These are phyloP conservation scores for Thinocorus orbignyianus DNA, from an alignment of 2,113 vertebrate genomes.

Conservation along the genomic window DNA sequence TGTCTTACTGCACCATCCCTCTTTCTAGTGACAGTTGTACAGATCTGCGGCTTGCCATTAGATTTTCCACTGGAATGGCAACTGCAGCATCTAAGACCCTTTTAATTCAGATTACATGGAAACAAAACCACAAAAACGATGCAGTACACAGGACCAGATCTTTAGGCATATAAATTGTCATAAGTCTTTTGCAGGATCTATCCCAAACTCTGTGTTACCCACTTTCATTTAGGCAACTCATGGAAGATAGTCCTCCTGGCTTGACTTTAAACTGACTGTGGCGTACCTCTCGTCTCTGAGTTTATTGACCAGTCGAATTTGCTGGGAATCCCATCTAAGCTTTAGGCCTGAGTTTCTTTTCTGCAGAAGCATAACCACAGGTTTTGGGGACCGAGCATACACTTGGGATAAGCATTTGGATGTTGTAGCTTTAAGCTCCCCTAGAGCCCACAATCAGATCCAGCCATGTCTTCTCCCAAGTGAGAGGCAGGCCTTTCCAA, in stretches of 20 bases:
- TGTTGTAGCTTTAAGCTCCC: not conserved
- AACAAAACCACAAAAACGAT: not conserved
- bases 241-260: not conserved
- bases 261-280: not conserved
- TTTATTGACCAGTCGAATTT: not conserved
- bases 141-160: not conserved
- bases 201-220: not conserved
- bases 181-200: not conserved
- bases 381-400: not conserved
- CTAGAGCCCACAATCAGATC: not conserved
- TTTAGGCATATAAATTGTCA: not conserved
- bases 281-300: not conserved
- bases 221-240: not conserved
- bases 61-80: not conserved
- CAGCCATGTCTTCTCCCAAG: not conserved
- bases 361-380: not conserved
- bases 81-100: not conserved
- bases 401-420: not conserved
- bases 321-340: not conserved
- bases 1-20: too few species aligned
- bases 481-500: not conserved
- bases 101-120: not conserved
- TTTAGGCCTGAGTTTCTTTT: not conserved
- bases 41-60: not conserved
- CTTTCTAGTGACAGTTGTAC: not conserved